Percentiles rank a stretch among this genome's conserved stretches.
Evolutionary conservation across 35 echinoderm and acorn worm genomes (phyloP).

Genomic region (Anneissia japonica): DNA sequence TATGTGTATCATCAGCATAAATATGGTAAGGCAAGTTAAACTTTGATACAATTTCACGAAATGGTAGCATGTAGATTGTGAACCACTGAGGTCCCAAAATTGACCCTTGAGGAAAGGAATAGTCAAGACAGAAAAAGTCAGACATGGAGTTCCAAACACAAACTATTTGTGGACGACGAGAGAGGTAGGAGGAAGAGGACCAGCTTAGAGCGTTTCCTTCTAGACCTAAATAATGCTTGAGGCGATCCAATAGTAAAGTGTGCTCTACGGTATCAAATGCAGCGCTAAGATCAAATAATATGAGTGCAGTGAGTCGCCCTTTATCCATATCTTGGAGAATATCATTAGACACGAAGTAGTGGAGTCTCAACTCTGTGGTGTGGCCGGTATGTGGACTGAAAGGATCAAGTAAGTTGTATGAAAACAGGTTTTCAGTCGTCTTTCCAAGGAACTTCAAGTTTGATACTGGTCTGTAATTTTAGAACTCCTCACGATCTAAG

Average conservation of each 20-base stretch:
- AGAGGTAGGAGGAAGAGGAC: constrained; percentile 39
- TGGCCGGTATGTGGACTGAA: constrained; percentile 28
- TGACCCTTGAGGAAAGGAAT: background rate
- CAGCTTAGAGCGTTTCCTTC: background rate
- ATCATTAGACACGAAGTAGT: constrained; percentile 48
- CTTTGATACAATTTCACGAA: too few species aligned
- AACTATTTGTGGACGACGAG: background rate
- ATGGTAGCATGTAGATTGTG: too few species aligned
- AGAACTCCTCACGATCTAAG: constrained; percentile 9
- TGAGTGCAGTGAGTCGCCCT: constrained; percentile 20
- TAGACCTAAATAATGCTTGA: constrained; percentile 23
- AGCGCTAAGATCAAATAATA: constrained; percentile 34
- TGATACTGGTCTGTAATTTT: constrained; percentile 57
- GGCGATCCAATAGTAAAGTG: constrained; percentile 25
- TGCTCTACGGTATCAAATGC: constrained; percentile 62
- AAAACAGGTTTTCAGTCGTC: constrained; percentile 8
- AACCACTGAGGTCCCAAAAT: constrained; percentile 3
- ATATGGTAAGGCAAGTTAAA: too few species aligned
- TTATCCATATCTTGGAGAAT: constrained; percentile 38
- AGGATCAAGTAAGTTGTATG: background rate
- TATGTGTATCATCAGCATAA: too few species aligned
- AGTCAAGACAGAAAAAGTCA: too few species aligned
- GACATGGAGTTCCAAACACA: background rate
- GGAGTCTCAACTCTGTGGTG: constrained; percentile 43
- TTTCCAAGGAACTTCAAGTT: constrained; percentile 47